phyloP scores from a whole-genome alignment of 2,113 vertebrate genomes.

The Willisornis vidua region DNA sequence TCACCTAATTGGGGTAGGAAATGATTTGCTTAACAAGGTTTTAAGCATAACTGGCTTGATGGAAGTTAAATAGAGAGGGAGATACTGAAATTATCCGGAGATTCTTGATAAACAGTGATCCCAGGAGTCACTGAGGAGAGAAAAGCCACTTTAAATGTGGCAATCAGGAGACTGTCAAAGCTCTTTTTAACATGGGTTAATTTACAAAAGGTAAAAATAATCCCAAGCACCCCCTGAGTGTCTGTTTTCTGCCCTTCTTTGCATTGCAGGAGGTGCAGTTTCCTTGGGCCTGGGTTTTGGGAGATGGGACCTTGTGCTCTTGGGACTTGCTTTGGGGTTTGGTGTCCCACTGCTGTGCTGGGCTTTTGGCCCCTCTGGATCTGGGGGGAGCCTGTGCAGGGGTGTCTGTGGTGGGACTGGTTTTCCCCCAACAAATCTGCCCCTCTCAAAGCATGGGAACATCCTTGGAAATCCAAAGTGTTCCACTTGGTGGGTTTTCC shows the following conservation, averaged over 20 bases:
- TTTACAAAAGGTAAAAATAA: not conserved
- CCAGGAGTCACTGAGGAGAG: not conserved
- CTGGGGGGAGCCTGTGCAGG: accelerated
- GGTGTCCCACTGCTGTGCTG: not conserved
- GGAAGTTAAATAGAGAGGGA: not conserved
- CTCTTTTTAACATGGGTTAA: not conserved
- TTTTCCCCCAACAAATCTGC: too few species aligned
- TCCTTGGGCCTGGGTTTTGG: not conserved
- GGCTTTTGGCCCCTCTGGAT: not conserved
- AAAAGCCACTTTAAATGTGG: not conserved
- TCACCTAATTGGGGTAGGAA: not conserved
- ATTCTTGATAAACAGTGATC: conserved; percentile 6
- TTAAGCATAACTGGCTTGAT: not conserved
- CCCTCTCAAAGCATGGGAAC: not conserved
- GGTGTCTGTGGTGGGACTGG: not conserved
- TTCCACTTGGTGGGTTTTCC: not conserved
- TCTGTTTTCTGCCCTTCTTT: not conserved
- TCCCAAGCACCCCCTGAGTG: not conserved
- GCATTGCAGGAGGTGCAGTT: not conserved
- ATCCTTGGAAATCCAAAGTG: not conserved
- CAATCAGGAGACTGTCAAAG: not conserved
- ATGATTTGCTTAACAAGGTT: not conserved
- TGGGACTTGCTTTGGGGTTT: not conserved
- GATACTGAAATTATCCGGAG: not conserved
- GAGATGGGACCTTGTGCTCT: not conserved